phyloP scores from a whole-genome alignment of 1,140 invertebrate species.

The Scaptomyza hsui region DNA sequence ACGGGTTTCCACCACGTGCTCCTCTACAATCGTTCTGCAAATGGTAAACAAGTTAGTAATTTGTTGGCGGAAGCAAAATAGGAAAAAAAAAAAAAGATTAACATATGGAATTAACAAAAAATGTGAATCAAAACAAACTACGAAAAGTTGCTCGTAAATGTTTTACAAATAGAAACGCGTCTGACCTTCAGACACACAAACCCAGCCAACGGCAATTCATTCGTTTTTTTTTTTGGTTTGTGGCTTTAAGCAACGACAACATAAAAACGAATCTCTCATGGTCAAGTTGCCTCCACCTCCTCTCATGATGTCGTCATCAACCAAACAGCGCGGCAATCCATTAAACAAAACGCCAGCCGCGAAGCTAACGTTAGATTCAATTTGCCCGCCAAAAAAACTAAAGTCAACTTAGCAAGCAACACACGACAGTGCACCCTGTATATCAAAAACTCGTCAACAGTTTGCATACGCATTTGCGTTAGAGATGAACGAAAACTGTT shows the following conservation, averaged over 20 bases:
- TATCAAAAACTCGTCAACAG: too few species aligned
- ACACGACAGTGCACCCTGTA: conserved; percentile 14
- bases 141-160: conserved; percentile 54
- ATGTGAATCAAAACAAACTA: conserved; percentile 65
- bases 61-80: conserved; percentile 44
- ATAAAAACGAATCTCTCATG: conserved; percentile 50
- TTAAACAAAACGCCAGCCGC: conserved; percentile 40
- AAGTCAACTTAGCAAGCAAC: neutral
- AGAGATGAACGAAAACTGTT: conserved; percentile 5
- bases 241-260: conserved; percentile 38
- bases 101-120: conserved; percentile 25
- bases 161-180: conserved; percentile 40
- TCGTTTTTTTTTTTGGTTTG: conserved; percentile 23
- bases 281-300: conserved; percentile 20
- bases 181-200: conserved; percentile 57
- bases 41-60: conserved; percentile 28
- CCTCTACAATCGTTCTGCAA: conserved; percentile 78
- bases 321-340: conserved; percentile 14
- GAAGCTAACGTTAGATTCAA: conserved; percentile 21
- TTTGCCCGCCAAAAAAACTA: conserved; percentile 37
- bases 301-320: conserved; percentile 67
- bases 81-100: conserved; percentile 18
- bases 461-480: conserved; percentile 2
- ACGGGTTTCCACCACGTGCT: conserved; percentile 56
- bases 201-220: conserved; percentile 18